Base-by-base conservation (phyloP, 2,888 invertebrate species). In the Xestia c-nigrum region DNA sequence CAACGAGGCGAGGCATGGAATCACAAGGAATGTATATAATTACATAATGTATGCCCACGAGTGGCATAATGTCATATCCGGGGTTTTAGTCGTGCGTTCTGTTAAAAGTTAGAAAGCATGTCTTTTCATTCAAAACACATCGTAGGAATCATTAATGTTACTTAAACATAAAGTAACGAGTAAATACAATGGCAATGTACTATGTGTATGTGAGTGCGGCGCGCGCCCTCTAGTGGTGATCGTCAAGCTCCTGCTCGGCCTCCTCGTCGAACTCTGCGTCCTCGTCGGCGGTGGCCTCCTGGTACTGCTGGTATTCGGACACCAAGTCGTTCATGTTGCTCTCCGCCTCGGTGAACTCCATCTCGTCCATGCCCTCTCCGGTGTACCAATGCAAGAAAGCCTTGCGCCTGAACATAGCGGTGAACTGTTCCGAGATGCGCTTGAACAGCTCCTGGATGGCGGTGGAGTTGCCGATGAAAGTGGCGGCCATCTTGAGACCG, bases 321-420 rank as follows among this genome's bases (percentile, higher is more conserved):
- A 99, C 98, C 94, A 98, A 94, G 93, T 98, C 99, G 95, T 98
- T 99, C 99, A 99, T 99, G 97, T 99, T 99, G 93, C 99, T 99
- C 97, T 98, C 98, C 5, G 98, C 99, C 95, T 99, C 99, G 7
- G 99, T 99, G 97, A 99, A 99, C 97, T 99, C 99, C 99, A 99
- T 99, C 96, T 99, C 99, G 95, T 99, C 99, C 99, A 99, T 99
- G 90, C 99, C 99, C 96, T 99, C 99, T 86, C 99, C 99, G 50
- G 99, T 99, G 97, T 99, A 99, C 99, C 99, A 99, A 97, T 99
- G 99, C 95, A 99, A 97, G 98, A 99, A 99, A 96, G 99, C 99
- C 97, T 99, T 99, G 92, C 99, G 98, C 93, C 99, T 98, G 97
- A 99, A 99, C 99, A 99, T 99, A 92, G 99, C 99, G 38, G 98